Evolutionary conservation across 2,888 invertebrate species (phyloP).

Genomic region (Drosophila fulvimacula): DNA sequence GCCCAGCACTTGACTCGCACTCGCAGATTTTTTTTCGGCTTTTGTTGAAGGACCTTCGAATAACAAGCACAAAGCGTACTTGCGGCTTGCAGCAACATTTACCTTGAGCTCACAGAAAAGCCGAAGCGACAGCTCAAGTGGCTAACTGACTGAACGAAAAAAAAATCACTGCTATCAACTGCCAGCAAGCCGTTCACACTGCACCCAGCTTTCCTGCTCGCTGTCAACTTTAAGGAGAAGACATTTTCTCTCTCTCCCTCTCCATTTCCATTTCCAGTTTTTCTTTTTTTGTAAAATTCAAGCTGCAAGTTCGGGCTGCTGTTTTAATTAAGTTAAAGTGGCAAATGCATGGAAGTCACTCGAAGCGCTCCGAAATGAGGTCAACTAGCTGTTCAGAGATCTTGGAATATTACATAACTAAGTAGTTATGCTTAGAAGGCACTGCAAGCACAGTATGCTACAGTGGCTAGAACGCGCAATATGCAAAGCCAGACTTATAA

Average conservation of each 20-base stretch:
- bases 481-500: conserved; percentile 23
- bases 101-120: conserved; percentile 34
- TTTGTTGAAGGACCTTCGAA: conserved; percentile 19
- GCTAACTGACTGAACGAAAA: conserved; percentile 25
- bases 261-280: background rate
- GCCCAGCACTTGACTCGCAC: conserved; percentile 31
- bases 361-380: conserved; percentile 43
- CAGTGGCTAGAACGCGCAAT: background rate
- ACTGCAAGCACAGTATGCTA: background rate
- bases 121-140: conserved; percentile 34
- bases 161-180: conserved; percentile 19
- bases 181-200: background rate
- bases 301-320: conserved; percentile 12
- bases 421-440: conserved; percentile 46
- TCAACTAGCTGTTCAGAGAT: conserved; percentile 57
- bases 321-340: conserved; percentile 66
- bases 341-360: conserved; percentile 23
- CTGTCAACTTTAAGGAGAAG: conserved; percentile 13
- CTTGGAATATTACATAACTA: conserved; percentile 59
- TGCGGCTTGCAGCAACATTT: conserved; percentile 25
- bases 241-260: background rate
- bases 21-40: conserved; percentile 3
- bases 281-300: conserved; percentile 14
- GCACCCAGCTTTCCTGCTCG: background rate
- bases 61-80: conserved; percentile 25